Conservation (phyloP, 2,888 invertebrate species). For the Amaurobius ferox region DNA sequence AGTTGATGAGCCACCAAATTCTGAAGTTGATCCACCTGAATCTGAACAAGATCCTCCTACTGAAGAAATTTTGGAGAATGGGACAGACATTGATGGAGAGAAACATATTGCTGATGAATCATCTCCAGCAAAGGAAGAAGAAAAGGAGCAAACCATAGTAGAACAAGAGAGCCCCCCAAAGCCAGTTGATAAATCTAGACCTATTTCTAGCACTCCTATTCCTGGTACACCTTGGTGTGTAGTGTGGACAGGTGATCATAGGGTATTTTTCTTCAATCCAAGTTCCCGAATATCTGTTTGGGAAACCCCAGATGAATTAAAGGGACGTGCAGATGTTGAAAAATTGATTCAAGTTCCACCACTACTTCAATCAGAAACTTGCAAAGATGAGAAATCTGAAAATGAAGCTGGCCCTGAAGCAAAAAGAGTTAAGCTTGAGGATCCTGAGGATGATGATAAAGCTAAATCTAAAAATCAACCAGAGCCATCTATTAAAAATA, state of each 20-base stretch:
- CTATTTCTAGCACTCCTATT: conserved; percentile 94
- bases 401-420: conserved; percentile 82
- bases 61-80: conserved; percentile 40
- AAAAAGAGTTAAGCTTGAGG: conserved; percentile 82
- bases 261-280: conserved; percentile 99
- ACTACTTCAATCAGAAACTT: conserved; percentile 35
- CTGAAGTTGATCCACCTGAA: conserved; percentile 15
- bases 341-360: conserved; percentile 91
- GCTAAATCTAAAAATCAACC: conserved; percentile 13
- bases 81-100: conserved; percentile 24
- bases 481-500: background rate
- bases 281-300: conserved; percentile 96
- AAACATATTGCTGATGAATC: background rate
- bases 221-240: conserved; percentile 99
- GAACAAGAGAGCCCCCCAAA: conserved; percentile 36
- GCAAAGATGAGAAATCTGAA: conserved; percentile 33
- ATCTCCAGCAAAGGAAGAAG: background rate
- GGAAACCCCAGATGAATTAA: conserved; percentile 95
- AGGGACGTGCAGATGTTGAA: conserved; percentile 92
- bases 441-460: conserved; percentile 75
- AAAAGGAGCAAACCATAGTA: conserved; percentile 12
- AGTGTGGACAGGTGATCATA: conserved; percentile 98
- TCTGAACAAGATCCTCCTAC: conserved; percentile 4
- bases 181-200: conserved; percentile 86
- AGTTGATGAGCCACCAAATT: conserved; percentile 33